Evolutionary conservation across 2,888 invertebrate species (phyloP).

Genomic region (Dioctria linearis): DNA sequence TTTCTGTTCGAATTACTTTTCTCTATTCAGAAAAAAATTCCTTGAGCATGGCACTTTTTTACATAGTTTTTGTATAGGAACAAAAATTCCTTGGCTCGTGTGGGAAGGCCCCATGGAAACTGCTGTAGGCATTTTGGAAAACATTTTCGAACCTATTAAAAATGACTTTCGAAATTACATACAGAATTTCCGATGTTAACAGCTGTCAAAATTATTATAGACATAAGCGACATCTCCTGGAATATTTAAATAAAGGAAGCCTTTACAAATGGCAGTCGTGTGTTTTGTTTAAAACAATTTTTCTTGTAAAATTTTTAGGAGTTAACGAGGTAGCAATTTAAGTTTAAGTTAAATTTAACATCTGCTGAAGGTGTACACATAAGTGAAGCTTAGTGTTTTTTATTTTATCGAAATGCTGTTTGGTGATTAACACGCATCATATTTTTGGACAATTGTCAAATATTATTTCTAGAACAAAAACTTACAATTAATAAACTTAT

Average conservation of each 20-base stretch:
- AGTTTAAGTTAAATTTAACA: constrained; percentile 16
- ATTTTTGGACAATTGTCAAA: constrained; percentile 46
- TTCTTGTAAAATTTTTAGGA: constrained; percentile 49
- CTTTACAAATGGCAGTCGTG: constrained; percentile 60
- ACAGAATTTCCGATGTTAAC: constrained; percentile 7
- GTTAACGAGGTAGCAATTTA: constrained; percentile 22
- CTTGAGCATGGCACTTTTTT: too few species aligned
- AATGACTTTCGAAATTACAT: not conserved
- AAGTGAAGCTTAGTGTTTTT: not conserved
- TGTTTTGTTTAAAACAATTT: constrained; percentile 61
- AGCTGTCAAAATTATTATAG: constrained; percentile 20
- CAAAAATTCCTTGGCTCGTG: too few species aligned
- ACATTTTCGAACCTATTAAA: too few species aligned
- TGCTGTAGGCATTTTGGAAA: too few species aligned
- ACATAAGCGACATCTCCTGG: constrained; percentile 21
- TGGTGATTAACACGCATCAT: constrained; percentile 43
- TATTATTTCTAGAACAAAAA: constrained; percentile 41
- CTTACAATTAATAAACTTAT: constrained; percentile 30
- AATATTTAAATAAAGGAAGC: constrained; percentile 36
- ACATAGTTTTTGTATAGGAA: too few species aligned
- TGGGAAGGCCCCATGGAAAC: too few species aligned
- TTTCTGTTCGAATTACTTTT: too few species aligned
- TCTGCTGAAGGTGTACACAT: constrained; percentile 1
- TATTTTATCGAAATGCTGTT: constrained; percentile 13
- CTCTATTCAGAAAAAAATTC: too few species aligned